phyloP scores from a whole-genome alignment of 2,888 invertebrate genomes.

The Thereva nobilitata region DNA sequence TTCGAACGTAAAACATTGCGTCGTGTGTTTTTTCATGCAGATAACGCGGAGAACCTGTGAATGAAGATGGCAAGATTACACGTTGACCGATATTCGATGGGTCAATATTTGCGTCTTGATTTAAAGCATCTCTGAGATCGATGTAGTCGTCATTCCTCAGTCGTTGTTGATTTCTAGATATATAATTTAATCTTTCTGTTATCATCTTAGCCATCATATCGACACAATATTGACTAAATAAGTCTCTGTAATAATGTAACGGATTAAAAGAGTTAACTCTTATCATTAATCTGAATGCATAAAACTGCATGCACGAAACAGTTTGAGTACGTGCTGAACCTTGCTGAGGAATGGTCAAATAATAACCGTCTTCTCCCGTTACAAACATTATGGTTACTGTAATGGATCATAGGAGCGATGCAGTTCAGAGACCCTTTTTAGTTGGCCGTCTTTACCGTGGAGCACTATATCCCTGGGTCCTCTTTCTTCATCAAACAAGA shows the following conservation, averaged over 20 bases:
- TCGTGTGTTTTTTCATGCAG: conserved; percentile 52
- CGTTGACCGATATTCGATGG: background rate
- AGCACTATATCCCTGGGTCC: conserved; percentile 28
- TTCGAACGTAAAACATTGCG: conserved; percentile 48
- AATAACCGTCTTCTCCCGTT: background rate
- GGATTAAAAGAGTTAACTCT: conserved; percentile 30
- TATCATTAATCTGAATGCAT: conserved; percentile 42
- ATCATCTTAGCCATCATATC: conserved; percentile 44
- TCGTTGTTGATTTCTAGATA: conserved; percentile 42
- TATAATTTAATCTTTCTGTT: conserved; percentile 45
- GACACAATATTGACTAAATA: conserved; percentile 38
- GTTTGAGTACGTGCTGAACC: background rate
- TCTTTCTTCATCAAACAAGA: conserved; percentile 45
- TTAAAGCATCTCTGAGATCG: background rate
- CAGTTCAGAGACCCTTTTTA: background rate
- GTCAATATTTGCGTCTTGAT: background rate
- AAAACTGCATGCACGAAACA: conserved; percentile 44
- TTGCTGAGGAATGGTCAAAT: background rate
- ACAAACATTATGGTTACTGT: background rate
- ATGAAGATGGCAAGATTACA: conserved; percentile 46
- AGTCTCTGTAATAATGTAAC: conserved; percentile 39
- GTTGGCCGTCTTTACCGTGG: background rate
- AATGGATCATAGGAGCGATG: conserved; percentile 1
- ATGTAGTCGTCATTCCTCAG: too few species aligned
- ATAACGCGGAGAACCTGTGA: conserved; percentile 50